These are phyloP conservation scores for Liopterus haemorrhoidalis DNA, from an alignment of 2,888 invertebrate species.

Conservation along the genomic window DNA sequence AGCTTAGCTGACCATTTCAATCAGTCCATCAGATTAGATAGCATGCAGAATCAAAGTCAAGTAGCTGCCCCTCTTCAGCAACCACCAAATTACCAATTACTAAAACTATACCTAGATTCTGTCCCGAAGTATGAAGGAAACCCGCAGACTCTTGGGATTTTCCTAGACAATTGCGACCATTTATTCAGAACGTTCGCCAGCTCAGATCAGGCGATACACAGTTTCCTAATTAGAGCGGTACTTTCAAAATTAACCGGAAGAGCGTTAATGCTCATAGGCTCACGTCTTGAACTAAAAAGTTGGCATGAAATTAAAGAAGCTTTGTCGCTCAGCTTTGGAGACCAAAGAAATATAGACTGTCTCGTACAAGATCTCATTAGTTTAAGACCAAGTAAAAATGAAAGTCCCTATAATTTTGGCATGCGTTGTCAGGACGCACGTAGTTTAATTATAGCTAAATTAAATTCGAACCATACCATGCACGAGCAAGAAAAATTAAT, in stretches of 20 bases:
- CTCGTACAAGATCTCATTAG: conserved; percentile 1
- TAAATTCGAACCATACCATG: not conserved
- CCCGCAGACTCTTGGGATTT: conserved; percentile 9
- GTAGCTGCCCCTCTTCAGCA: too few species aligned
- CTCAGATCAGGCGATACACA: not conserved
- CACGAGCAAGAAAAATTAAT: conserved; percentile 9
- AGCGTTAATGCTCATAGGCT: conserved; percentile 5
- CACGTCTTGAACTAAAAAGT: conserved; percentile 1
- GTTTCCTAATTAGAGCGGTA: not conserved
- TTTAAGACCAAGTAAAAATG: conserved; percentile 9
- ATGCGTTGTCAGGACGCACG: conserved; percentile 7
- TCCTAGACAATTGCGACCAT: conserved; percentile 23
- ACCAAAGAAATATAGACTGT: conserved; percentile 6
- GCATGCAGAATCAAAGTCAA: too few species aligned
- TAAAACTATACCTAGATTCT: not conserved
- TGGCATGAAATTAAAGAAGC: conserved; percentile 1
- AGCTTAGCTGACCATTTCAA: too few species aligned
- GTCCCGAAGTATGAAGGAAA: conserved; percentile 4
- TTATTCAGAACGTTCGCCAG: not conserved
- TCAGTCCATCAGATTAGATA: too few species aligned
- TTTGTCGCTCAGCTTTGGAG: not conserved
- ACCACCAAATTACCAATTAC: not conserved
- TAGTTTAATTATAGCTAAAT: conserved; percentile 7
- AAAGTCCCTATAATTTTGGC: conserved; percentile 12
- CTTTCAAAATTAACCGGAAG: conserved; percentile 3